phyloP scores from a whole-genome alignment of 2,113 vertebrate genomes.

The Corvus cornix region DNA sequence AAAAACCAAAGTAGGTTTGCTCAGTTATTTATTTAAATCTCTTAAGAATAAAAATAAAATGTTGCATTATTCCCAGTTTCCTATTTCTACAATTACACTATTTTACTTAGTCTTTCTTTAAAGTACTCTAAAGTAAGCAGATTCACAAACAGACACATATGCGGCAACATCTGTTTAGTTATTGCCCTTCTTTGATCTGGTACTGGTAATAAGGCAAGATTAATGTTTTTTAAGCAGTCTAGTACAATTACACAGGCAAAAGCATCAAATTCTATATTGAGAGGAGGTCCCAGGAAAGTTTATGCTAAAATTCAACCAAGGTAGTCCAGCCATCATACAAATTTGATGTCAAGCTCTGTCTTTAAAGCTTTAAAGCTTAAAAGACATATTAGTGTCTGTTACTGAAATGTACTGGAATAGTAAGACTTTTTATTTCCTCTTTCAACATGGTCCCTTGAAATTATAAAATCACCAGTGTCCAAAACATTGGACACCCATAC shows the following conservation, averaged over 20 bases:
- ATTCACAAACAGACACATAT: not conserved
- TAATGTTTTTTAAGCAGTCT: not conserved
- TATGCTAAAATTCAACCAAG: not conserved
- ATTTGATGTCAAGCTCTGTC: not conserved
- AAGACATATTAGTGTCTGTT: not conserved
- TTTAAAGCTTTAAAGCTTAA: not conserved
- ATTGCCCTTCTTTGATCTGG: not conserved
- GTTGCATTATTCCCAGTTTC: not conserved
- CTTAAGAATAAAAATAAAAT: not conserved
- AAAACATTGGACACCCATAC: not conserved
- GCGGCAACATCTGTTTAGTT: conserved; percentile 7
- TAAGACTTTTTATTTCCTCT: not conserved
- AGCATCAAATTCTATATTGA: not conserved
- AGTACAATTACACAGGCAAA: not conserved
- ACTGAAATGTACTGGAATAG: not conserved
- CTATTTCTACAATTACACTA: not conserved
- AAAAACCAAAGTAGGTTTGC: not conserved
- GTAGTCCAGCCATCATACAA: not conserved
- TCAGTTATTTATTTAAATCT: not conserved
- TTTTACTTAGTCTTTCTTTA: not conserved
- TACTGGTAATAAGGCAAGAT: not conserved
- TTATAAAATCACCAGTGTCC: not conserved
- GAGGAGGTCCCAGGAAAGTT: not conserved
- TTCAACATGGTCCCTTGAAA: not conserved
- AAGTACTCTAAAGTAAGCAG: not conserved